These are phyloP conservation scores for Goniozus legneri DNA, from an alignment of 1,140 invertebrate species.

Conservation along the genomic window DNA sequence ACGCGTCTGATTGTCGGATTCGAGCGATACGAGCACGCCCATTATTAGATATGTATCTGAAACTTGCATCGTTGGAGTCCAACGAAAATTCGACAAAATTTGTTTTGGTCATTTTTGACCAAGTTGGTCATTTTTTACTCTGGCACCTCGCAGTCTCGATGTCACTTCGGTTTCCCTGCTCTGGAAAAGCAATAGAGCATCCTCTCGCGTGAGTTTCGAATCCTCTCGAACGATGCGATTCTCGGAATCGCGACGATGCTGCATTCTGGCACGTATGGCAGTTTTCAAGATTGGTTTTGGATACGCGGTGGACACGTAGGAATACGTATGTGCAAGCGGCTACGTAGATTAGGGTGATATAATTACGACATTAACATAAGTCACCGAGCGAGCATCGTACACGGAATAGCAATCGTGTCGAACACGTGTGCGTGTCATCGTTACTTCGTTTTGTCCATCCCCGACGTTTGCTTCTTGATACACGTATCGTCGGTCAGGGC, in stretches of 20 bases:
- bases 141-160: no score
- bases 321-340: slow-evolving; percentile 26
- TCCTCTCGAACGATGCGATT: slow-evolving; percentile 13
- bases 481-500: slow-evolving; percentile 13
- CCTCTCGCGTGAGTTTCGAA: no score
- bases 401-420: slow-evolving; percentile 52
- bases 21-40: no score
- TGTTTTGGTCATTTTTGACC: no score
- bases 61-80: no score
- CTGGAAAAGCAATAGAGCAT: no score
- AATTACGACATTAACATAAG: slow-evolving; percentile 57
- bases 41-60: no score
- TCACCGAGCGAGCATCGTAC: slow-evolving; percentile 45
- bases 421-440: slow-evolving; percentile 43
- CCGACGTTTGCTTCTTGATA: slow-evolving; percentile 9
- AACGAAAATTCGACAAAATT: no score
- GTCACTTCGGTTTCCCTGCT: no score
- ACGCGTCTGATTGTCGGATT: no score
- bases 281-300: slow-evolving; percentile 54
- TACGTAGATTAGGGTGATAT: slow-evolving; percentile 55
- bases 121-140: no score
- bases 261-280: slow-evolving; percentile 54
- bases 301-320: slow-evolving; percentile 50
- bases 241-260: slow-evolving; percentile 18
- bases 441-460: slow-evolving; percentile 19